These are phyloP conservation scores for Rhinogobio ventralis DNA, from an alignment of 2,797 vertebrate genomes.

Conservation along the genomic window DNA sequence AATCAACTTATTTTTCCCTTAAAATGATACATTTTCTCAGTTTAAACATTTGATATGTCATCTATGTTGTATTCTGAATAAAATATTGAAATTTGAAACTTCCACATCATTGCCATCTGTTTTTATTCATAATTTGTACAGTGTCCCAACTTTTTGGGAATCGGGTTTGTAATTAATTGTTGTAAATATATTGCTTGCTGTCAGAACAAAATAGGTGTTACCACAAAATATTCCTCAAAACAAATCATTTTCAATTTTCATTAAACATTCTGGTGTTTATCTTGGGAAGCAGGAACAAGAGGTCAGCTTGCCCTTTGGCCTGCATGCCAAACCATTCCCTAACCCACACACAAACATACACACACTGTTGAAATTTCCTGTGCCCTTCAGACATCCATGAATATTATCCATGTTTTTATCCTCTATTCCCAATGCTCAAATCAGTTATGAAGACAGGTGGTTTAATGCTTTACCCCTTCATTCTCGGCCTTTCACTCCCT, in stretches of 20 bases:
- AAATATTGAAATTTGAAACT: no score
- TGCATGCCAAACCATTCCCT: background rate
- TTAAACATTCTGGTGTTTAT: background rate
- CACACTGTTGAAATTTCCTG: background rate
- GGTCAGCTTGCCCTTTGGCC: conserved; percentile 1
- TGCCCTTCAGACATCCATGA: background rate
- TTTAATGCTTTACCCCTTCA: background rate
- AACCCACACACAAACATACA: background rate
- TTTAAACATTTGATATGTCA: no score
- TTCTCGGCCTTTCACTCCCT: conserved; percentile 15
- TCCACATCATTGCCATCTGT: no score
- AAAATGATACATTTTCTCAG: no score
- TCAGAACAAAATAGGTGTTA: background rate
- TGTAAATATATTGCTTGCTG: background rate
- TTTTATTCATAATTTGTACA: no score
- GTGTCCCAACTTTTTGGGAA: no score
- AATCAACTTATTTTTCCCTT: no score
- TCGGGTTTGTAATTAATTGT: no score
- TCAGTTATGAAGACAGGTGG: background rate
- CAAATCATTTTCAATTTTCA: background rate
- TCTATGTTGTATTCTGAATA: no score
- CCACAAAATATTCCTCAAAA: background rate
- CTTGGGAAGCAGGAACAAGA: background rate
- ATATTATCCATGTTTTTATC: background rate
- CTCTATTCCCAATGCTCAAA: background rate